Base-by-base conservation (phyloP, 2,888 invertebrate genomes). In the Temnothorax ravouxi region DNA sequence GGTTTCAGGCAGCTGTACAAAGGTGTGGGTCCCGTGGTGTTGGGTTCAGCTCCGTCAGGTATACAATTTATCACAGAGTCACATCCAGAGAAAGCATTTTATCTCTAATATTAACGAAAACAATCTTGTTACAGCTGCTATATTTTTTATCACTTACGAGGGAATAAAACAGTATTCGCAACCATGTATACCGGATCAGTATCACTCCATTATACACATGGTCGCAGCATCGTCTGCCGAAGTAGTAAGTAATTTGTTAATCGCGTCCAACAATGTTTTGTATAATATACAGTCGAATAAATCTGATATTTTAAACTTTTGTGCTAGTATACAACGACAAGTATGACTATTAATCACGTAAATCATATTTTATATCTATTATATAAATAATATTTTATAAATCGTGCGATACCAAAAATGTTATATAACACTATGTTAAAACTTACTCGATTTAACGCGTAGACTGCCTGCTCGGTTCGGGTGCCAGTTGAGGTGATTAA, bases 401-500 rank as follows among this genome's bases (percentile, higher is more conserved):
- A 15, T 69, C 50, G 3, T 38, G 4, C 5, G 21, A 38, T 21
- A 34, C 2, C 4, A 2, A 61, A 74, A 61, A 13, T 64, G 8
- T 76, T 47, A 25, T 0, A 5, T 4, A n/a, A 41, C 5, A 21
- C 29, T n/a, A 3, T 21, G 15, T 47, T 61, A 11, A 38, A 25
- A 38, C 61, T 59, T 59, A 15, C 18, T 3, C 67, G 6, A 34
- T 6, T 38, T 83, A 15, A 61, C 9, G 38, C 47, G 15, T 94
- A 99, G 99, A 95, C 97, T 79, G 98, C 99, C 9, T 99, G 99
- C 94, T 93, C 98, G 4, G 96, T 99, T 50, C 96, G 99, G 87
- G 99, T 99, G 3, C 99, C 99, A 0, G 97, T 98, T 6, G 99
- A 99, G 95, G 97, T 99, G 83, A 97, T 99, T 0, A 99, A 99